Base-by-base conservation (phyloP, 2,797 vertebrate species). In the Sorex maritimensis region DNA sequence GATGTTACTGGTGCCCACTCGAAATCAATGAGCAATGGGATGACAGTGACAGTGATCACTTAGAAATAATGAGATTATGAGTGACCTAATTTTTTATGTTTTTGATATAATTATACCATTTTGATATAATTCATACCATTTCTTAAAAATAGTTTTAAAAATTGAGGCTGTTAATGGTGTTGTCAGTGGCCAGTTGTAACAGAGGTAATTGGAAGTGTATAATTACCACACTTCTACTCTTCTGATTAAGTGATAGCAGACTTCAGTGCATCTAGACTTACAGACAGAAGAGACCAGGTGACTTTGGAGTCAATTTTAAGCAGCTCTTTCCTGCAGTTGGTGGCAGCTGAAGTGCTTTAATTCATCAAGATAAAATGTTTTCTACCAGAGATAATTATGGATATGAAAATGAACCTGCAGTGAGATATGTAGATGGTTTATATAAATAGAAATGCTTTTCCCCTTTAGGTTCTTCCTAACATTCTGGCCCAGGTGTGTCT, bases 321-420 rank as follows among this genome's bases (percentile, higher is more conserved):
- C 92, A 94, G 55, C 26, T 5, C 14, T 87, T 88, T n/a, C 75
- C 73, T 88, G 75, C 65, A 95, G 55, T 91, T 88, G 61, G 79
- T 79, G 93, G 89, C 80, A 90, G 90, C 92, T 83, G 58, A 91
- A 91, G 46, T 82, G 38, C 52, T 85, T 95, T 58, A 89, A 55
- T 94, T 95, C 93, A 91, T 84, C 75, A 90, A 77, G 71, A 92
- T 94, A 77, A 85, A 72, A 69, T 91, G 82, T 90, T 95, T 90
- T 68, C 95, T 41, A 1, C 41, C 28, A 0, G 0, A 81, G 30
- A 10, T 34, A 77, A 30, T 73, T 87, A 83, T 6, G 4, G 15
- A 95, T 95, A 41, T 49, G 74, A 92, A 67, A 81, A 83, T 30
- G 79, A 61, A 72, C 78, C 92, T 38, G 12, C 72, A 94, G 94